phyloP scores from a whole-genome alignment of 2,797 vertebrate species.

The Allobates femoralis region DNA sequence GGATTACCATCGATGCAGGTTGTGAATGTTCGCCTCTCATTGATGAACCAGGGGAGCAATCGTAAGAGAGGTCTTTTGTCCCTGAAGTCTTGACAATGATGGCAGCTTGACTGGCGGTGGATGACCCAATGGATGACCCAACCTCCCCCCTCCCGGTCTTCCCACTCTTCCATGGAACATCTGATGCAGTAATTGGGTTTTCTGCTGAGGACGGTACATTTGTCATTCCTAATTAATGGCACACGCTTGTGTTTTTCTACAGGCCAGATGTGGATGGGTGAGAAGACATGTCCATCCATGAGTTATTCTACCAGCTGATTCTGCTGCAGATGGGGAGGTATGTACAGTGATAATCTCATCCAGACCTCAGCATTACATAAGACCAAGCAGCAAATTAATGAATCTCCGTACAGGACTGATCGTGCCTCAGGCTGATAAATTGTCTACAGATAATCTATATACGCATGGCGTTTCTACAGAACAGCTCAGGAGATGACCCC shows the following conservation, averaged over 20 bases:
- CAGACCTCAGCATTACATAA: neutral
- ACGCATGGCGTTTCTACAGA: neutral
- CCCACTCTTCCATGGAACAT: neutral
- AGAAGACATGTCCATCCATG: neutral
- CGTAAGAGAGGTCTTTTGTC: neutral
- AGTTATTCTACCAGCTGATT: neutral
- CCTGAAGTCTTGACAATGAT: neutral
- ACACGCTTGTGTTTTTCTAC: neutral
- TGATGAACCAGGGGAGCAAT: too few species aligned
- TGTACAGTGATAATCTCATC: neutral
- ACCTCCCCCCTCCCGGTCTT: too few species aligned
- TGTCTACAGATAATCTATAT: neutral
- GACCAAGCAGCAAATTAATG: neutral
- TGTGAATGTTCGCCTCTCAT: too few species aligned
- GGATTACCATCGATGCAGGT: neutral
- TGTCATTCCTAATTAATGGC: neutral
- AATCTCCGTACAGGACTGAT: neutral
- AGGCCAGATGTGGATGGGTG: conserved; percentile 14
- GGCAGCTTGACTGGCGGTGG: too few species aligned
- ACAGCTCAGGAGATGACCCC: neutral
- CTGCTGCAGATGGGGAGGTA: too few species aligned
- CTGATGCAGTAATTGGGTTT: neutral
- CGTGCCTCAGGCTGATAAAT: neutral
- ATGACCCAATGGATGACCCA: too few species aligned
- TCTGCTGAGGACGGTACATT: neutral